Evolutionary conservation across 2,113 vertebrate species (phyloP).

Genomic region (Pleuronectes platessa): DNA sequence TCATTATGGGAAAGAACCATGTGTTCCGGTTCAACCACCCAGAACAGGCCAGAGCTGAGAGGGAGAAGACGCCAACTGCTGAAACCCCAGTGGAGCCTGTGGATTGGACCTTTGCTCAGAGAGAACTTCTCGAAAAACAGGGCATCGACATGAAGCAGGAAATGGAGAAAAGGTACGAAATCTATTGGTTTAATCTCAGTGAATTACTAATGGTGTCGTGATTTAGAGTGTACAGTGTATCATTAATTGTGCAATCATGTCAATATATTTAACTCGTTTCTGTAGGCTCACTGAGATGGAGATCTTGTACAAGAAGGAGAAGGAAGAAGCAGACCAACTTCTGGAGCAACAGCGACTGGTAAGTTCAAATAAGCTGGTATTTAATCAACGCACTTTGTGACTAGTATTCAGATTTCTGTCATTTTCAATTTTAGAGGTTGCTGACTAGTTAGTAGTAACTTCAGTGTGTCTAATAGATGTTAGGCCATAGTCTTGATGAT

Average conservation of each 20-base stretch:
- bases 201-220: neutral
- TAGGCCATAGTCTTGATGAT: conserved; percentile 1
- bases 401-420: conserved; percentile 2
- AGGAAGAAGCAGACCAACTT: conserved; percentile 97
- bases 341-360: conserved; percentile 99
- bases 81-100: conserved; percentile 99
- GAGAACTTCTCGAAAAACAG: conserved; percentile 97
- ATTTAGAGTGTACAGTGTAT: neutral
- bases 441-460: conserved; percentile 18
- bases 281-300: conserved; percentile 98
- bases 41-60: conserved; percentile 95
- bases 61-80: conserved; percentile 95
- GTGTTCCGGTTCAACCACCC: conserved; percentile 99
- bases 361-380: conserved; percentile 68
- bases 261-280: conserved; percentile 23
- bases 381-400: conserved; percentile 25
- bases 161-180: conserved; percentile 95
- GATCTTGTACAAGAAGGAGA: conserved; percentile 98
- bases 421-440: neutral
- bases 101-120: conserved; percentile 98
- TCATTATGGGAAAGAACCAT: conserved; percentile 99
- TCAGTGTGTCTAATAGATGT: conserved; percentile 22
- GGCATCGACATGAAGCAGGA: conserved; percentile 99
- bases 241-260: conserved; percentile 11
- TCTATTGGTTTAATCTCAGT: too few species aligned